Base-by-base conservation (phyloP, 2,888 invertebrate genomes). In the Erpobdella octoculata region DNA sequence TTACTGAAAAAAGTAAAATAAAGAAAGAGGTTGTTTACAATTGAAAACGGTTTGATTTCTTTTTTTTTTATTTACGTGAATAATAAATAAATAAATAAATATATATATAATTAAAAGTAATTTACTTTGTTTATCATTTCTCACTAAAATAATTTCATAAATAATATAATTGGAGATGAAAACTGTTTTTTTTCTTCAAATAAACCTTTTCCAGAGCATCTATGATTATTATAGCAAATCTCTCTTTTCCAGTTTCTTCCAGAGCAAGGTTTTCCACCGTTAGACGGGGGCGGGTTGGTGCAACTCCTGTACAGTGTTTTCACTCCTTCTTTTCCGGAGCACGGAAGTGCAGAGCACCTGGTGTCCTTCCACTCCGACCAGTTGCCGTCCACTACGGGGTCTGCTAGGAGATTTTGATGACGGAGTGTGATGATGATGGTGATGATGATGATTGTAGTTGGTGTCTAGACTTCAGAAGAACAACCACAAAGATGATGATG, bases 361-460 rank as follows among this genome's bases (percentile, higher is more conserved):
- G 79, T 79, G 58, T 74, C 76, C 2, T 77, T 76, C 81, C 81
- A 81, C 21, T 76, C 74, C 2, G 79, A 77, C 81, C 81, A 81
- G 4, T 77, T 78, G 0, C 81, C 81, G 68, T 81, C 75, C 12
- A 80, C 81, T 81, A 72, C 25, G n/a, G 61, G 25, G 64, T 15
- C 28, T 3, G 28, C 31, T 28, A 8, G n/a, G 41, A n/a, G 12
- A 37, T 2, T 15, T 25, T 21, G 5, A 31, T 15, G 46, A n/a
- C n/a, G n/a, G n/a, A n/a, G n/a, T n/a, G n/a, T n/a, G n/a, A n/a
- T n/a, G n/a, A n/a, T n/a, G n/a, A n/a, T n/a, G n/a, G n/a, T n/a
- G n/a, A n/a, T n/a, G n/a, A n/a, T n/a, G n/a, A n/a, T n/a, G n/a
- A n/a, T n/a, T n/a, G n/a, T n/a, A n/a, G n/a, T n/a, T n/a, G n/a